Conservation (phyloP, 2,888 invertebrate genomes). For the Spilosoma lubricipeda region DNA sequence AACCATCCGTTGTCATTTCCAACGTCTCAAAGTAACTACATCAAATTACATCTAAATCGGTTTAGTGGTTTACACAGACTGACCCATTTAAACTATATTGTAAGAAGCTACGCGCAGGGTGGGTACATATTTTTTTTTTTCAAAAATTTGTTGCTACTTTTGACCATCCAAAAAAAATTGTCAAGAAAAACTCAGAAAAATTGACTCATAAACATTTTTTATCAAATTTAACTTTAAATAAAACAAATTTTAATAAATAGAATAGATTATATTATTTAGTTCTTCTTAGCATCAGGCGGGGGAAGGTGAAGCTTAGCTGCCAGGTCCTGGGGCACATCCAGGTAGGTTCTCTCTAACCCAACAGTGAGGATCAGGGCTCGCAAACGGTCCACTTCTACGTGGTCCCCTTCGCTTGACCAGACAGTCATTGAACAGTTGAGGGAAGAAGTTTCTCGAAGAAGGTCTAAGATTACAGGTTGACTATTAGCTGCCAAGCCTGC, state of each 20-base stretch:
- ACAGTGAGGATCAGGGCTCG: conserved; percentile 88
- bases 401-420: conserved; percentile 90
- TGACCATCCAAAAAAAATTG: too few relatives aligned
- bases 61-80: too few relatives aligned
- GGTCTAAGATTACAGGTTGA: conserved; percentile 84
- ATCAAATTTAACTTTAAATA: neutral
- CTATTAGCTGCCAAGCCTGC: conserved; percentile 88
- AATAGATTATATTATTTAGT: conserved; percentile 60
- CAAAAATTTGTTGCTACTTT: too few relatives aligned
- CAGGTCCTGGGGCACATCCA: conserved; percentile 91
- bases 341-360: conserved; percentile 89
- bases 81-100: too few relatives aligned
- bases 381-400: conserved; percentile 88
- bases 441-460: conserved; percentile 84
- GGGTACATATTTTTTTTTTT: too few relatives aligned
- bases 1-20: too few relatives aligned
- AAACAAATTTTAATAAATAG: conserved; percentile 19
- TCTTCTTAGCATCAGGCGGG: conserved; percentile 63
- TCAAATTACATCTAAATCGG: too few relatives aligned
- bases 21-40: too few relatives aligned
- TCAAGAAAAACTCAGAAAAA: too few relatives aligned
- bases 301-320: conserved; percentile 82
- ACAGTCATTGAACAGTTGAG: conserved; percentile 90
- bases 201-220: too few relatives aligned
- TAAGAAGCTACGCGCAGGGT: too few relatives aligned